These are phyloP conservation scores for Parnassius glacialis DNA, from an alignment of 2,888 invertebrate genomes.

Conservation along the genomic window DNA sequence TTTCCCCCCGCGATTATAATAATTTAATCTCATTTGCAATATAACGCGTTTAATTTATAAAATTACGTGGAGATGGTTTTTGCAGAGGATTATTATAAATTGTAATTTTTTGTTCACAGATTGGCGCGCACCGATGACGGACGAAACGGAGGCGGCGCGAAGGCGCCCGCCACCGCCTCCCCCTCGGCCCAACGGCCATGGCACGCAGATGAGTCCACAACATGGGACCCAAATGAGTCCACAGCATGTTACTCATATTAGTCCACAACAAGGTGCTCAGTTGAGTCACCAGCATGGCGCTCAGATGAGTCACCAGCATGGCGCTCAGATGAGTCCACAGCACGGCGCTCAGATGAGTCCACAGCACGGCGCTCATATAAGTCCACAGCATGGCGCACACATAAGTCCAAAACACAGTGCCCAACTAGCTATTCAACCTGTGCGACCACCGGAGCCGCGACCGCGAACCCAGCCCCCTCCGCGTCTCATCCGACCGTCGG, in stretches of 20 bases:
- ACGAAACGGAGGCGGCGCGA: conserved; percentile 71
- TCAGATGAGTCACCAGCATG: conserved; percentile 12
- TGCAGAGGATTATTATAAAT: background rate
- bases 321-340: conserved; percentile 9
- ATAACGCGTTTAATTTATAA: too few species aligned
- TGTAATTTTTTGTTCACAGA: conserved; percentile 49
- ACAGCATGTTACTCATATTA: conserved; percentile 10
- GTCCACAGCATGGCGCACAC: conserved; percentile 15
- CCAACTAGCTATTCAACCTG: conserved; percentile 29
- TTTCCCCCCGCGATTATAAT: too few species aligned
- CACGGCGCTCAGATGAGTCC: conserved; percentile 13
- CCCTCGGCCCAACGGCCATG: conserved; percentile 57
- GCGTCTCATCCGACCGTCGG: conserved; percentile 69
- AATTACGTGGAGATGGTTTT: background rate
- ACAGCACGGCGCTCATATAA: conserved; percentile 21
- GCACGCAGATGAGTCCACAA: conserved; percentile 13
- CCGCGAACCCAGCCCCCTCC: conserved; percentile 57
- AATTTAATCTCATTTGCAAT: too few species aligned
- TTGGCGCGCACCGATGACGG: conserved; percentile 78
- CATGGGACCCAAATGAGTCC: conserved; percentile 11
- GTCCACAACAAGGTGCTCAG: conserved; percentile 3
- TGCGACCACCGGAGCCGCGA: conserved; percentile 53
- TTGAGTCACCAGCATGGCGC: background rate
- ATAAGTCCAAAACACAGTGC: conserved; percentile 18
- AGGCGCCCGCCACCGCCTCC: conserved; percentile 62